Evolutionary conservation across 2,888 invertebrate genomes (phyloP), one percentile per base, ranked within the genome.

Genomic region (Clunio marinus): DNA sequence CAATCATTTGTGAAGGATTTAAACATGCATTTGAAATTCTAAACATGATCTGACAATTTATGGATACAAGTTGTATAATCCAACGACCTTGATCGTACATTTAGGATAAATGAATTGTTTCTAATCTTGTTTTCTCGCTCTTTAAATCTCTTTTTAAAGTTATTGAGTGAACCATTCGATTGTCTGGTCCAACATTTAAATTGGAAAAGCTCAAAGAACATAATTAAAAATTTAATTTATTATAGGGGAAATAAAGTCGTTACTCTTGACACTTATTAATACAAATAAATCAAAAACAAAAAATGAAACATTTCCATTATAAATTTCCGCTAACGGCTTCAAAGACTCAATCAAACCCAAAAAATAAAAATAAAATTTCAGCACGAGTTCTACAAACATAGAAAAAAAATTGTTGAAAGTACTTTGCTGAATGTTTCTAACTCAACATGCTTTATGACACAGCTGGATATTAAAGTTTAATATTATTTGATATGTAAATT

Each of bases 241-340:
- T 5, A 32, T 13, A 5, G 13, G 13, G 35, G 7, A 5, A 32
- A 32, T 13, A 32, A 32, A 32, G 13, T 32, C 13, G 35, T 32
- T 32, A 8, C 35, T 32, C 35, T 13, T 32, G 35, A 32, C 35
- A 32, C 35, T 32, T 32, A 32, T 46, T 46, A 46, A 65, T 65
- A 46, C 2, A 51, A 65, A 65, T 65, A 46, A 65, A 65, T 65
- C 65, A 65, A 10, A 32, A 10, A 7, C 5, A 10, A 32, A 22
- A 55, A 22, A 22, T 55, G 24, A 55, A 55, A 45, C 3, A 45
- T 32, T 45, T 13, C 45, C 45, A 13, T 45, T 45, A 45, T 55
- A 55, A 55, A 55, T 55, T 55, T 55, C 24, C 55, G 55, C 55
- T 55, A 55, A 55, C 55, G 55, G 24, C 24, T 55, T 22, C 55